Evolutionary conservation across 1,140 invertebrate species (phyloP), one percentile per base, ranked within the genome.

Genomic region (Drosophila fuyamai): DNA sequence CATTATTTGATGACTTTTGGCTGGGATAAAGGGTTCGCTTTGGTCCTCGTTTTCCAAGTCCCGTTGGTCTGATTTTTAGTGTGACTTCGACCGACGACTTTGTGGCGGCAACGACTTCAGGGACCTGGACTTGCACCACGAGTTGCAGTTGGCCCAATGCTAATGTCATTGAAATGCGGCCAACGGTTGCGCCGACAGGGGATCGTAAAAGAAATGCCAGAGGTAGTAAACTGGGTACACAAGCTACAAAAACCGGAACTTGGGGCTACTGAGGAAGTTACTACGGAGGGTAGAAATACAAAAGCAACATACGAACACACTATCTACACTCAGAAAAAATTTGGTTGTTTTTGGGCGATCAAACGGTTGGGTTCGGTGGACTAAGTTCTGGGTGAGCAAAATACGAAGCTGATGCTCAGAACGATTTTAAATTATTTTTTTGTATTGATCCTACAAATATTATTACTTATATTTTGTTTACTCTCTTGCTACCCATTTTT

Each of bases 81-180:
- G 54, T 47, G 50, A 36, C 62, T 12, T 13, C 23, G 60, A n/a
- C 66, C 74, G 70, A 53, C 73, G 67, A 77, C 74, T 70, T 61
- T 70, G 57, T 62, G 63, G 63, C 55, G 16, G 43, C 73, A 50
- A 57, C 41, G 58, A 56, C 59, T 51, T 47, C 36, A 14, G 68
- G 47, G 71, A 53, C 47, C 44, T 16, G 53, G 66, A 36, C 67
- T 44, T n/a, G 58, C 27, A 27, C 38, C 16, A 9, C 35, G 40
- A 48, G 29, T 23, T 66, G 54, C 50, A 58, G 14, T 51, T 55
- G 63, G 48, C 38, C 55, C 53, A 55, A 53, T 68, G 76, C 77
- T 85, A 85, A 85, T 85, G 82, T 88, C 86, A 86, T 82, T 88
- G 83, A 79, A 82, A 88, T 86, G 71, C 60, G 76, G 60, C 58